phyloP scores from a whole-genome alignment of 2,797 vertebrate species.

The Carcharodon carcharias region DNA sequence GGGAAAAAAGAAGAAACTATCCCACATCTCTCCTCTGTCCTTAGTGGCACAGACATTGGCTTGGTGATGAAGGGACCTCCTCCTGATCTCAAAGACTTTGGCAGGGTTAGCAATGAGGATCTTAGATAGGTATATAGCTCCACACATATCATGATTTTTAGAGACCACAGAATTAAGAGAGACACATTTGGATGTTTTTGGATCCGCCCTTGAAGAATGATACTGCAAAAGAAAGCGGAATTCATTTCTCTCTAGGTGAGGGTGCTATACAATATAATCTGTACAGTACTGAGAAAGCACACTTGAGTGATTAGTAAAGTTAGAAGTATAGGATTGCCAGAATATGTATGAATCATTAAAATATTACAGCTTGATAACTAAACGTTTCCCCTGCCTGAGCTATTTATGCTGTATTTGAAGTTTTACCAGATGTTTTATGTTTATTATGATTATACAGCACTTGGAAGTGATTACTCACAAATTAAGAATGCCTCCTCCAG shows the following conservation, averaged over 20 bases:
- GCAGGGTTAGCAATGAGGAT: not conserved
- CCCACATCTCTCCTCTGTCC: too few species aligned
- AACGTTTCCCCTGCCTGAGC: not conserved
- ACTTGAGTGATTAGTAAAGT: not conserved
- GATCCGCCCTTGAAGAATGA: not conserved
- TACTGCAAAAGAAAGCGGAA: not conserved
- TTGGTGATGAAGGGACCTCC: too few species aligned
- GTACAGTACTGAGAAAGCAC: not conserved
- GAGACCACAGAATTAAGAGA: not conserved
- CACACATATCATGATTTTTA: not conserved
- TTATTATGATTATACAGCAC: slow-evolving; percentile 1
- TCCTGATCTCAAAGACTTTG: not conserved
- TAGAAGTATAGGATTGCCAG: not conserved
- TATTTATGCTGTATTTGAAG: not conserved
- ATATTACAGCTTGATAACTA: slow-evolving; percentile 16
- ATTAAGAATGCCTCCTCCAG: slow-evolving; percentile 12
- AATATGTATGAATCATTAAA: not conserved
- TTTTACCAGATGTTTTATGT: slow-evolving; percentile 17
- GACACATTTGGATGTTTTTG: not conserved
- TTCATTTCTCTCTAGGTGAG: not conserved
- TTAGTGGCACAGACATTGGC: not conserved
- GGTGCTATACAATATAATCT: not conserved
- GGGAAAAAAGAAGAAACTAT: too few species aligned
- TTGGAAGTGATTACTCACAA: slow-evolving; percentile 7
- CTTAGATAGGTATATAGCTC: not conserved